phyloP scores from a whole-genome alignment of 2,888 invertebrate genomes.

The Sepiola atlantica region DNA sequence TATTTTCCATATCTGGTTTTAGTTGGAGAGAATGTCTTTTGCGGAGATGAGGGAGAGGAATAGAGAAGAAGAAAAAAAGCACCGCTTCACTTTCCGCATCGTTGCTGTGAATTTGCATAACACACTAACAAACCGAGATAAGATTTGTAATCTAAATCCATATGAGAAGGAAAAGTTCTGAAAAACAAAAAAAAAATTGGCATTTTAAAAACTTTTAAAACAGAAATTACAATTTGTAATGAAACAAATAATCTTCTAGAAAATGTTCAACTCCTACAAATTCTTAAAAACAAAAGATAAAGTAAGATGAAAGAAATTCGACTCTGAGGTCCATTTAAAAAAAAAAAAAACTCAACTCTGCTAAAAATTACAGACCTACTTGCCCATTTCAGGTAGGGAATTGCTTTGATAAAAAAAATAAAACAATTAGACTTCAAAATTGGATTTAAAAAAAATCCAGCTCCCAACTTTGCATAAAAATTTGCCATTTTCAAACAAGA shows the following conservation, averaged over 20 bases:
- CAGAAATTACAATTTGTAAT: neutral
- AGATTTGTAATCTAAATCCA: conserved; percentile 61
- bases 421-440: no score
- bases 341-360: no score
- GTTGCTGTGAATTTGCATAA: conserved; percentile 62
- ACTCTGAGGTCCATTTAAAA: no score
- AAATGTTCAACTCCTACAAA: no score
- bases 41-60: neutral
- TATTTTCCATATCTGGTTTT: neutral
- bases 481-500: no score
- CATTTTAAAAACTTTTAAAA: neutral
- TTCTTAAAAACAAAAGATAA: no score
- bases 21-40: conserved; percentile 4
- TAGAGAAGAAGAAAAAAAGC: neutral
- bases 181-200: conserved; percentile 51
- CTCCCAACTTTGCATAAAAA: no score
- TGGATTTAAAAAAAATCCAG: no score
- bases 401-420: no score
- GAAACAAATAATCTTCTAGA: neutral
- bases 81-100: conserved; percentile 61
- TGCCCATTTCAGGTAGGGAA: no score
- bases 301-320: no score
- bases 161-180: conserved; percentile 64
- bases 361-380: no score
- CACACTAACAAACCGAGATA: conserved; percentile 59